Conservation (phyloP, 1,140 invertebrate species). For the Rhagoletis zephyria region DNA sequence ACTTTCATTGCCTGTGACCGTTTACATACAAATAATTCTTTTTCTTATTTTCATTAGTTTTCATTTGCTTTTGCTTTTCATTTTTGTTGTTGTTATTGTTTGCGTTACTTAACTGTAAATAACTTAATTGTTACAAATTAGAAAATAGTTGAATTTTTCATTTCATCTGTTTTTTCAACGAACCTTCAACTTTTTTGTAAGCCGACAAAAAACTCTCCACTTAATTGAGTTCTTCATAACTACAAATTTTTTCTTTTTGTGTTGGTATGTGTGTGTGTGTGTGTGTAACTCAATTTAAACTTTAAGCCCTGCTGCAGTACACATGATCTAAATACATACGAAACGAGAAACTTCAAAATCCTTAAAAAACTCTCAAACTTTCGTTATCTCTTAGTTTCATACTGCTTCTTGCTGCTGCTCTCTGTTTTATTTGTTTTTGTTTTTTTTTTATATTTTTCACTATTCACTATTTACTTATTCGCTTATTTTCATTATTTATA, state of each 20-base stretch:
- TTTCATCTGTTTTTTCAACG: neutral
- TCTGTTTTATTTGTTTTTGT: neutral
- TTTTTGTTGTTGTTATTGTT: constrained; percentile 29
- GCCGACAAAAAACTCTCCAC: neutral
- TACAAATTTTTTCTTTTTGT: too few species aligned
- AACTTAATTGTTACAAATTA: constrained; percentile 26
- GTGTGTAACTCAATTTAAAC: neutral
- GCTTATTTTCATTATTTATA: constrained; percentile 38
- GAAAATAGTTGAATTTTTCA: neutral
- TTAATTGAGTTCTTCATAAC: neutral
- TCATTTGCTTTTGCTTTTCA: neutral
- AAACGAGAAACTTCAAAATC: neutral
- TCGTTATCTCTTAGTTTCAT: constrained; percentile 9
- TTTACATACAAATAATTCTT: neutral
- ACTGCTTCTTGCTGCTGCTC: constrained; percentile 11
- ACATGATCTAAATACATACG: neutral
- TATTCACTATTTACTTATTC: constrained; percentile 46
- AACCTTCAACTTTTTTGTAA: neutral
- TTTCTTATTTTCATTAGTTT: neutral
- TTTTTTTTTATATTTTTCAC: constrained; percentile 15
- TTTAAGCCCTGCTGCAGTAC: neutral
- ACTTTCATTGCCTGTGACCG: neutral
- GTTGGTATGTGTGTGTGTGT: neutral
- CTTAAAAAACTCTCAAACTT: neutral
- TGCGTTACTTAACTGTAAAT: constrained; percentile 6